A percentile compares a stretch with the other conserved stretches of the same genome.
These are phyloP conservation scores for Glaucomys volans DNA, from an alignment of 2,113 vertebrate species.

Conservation along the genomic window DNA sequence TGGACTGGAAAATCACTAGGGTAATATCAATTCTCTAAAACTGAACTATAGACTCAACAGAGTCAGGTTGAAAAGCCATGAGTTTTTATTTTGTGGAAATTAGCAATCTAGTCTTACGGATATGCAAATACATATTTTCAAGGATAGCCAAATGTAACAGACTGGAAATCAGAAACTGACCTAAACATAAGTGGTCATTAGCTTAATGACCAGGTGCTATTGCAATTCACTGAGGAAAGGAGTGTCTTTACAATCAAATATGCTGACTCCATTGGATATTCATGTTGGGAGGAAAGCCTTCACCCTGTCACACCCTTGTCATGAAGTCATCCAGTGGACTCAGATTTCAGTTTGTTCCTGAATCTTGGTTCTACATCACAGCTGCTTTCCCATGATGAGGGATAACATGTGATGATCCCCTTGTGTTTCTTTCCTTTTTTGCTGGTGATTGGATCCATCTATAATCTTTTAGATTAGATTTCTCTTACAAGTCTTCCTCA, in stretches of 20 bases:
- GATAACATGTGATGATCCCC: neutral
- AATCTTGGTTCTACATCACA: neutral
- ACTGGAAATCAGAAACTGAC: neutral
- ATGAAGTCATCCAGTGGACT: neutral
- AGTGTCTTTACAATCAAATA: neutral
- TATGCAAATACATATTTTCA: neutral
- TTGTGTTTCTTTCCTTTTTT: neutral
- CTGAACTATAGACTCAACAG: neutral
- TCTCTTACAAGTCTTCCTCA: neutral
- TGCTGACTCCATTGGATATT: neutral
- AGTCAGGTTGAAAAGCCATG: neutral
- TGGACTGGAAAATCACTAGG: neutral
- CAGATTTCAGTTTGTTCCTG: neutral
- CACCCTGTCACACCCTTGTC: neutral
- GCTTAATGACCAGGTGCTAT: neutral
- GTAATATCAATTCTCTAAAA: neutral
- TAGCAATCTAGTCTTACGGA: neutral
- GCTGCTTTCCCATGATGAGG: neutral
- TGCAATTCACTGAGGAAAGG: neutral
- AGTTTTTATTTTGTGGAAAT: constrained; percentile 2
- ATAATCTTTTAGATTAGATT: neutral
- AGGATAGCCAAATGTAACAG: neutral
- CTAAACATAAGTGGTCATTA: neutral
- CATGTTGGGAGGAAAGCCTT: neutral
- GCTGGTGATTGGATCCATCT: neutral